Evolutionary conservation across 2,797 vertebrate genomes (phyloP), one percentile per base, ranked within the genome.

Genomic region (Synanceia verrucosa): DNA sequence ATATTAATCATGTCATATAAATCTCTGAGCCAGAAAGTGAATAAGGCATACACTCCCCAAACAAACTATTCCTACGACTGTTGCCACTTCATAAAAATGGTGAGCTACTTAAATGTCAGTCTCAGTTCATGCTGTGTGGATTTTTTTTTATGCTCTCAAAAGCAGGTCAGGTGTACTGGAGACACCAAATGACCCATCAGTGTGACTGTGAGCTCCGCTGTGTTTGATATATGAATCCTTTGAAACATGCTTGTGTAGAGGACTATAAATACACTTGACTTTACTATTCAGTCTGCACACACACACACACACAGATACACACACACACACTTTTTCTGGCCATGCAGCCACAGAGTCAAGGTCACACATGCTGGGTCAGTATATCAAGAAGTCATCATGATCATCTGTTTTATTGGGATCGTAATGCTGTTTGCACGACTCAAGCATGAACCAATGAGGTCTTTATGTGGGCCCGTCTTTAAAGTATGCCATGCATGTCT

Each of bases 191-290:
- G 62, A 68, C 33, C 63, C 71, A 65, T 70, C 26, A 63, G 52
- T 68, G 66, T 57, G 62, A 79, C 43, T 31, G 13, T 26, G 65
- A 64, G 58, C 73, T 46, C 1, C 14, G 57, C 41, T 48, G 50
- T 43, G 37, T 76, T 85, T 88, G 83, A 87, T 88, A 82, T 79
- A 81, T 81, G 80, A 85, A 78, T 76, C 76, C 58, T 57, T 68
- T 74, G 59, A 86, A 86, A 83, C 67, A 57, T 44, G 56, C 48
- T 24, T 34, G 62, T 75, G 60, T 69, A 39, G 62, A 64, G 59
- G 50, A 29, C 72, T 82, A 82, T 86, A 87, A 85, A 88, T 88
- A 85, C 81, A 75, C 55, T 47, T 48, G 46, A 71, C 61, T 74
- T 48, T 46, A 65, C 65, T 41, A 57, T 79, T 78, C 56, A 48